A percentile compares a stretch with the other conserved stretches of the same genome.
phyloP scores from a whole-genome alignment of 2,888 invertebrate genomes.

The Fissipunctia ypsillon region DNA sequence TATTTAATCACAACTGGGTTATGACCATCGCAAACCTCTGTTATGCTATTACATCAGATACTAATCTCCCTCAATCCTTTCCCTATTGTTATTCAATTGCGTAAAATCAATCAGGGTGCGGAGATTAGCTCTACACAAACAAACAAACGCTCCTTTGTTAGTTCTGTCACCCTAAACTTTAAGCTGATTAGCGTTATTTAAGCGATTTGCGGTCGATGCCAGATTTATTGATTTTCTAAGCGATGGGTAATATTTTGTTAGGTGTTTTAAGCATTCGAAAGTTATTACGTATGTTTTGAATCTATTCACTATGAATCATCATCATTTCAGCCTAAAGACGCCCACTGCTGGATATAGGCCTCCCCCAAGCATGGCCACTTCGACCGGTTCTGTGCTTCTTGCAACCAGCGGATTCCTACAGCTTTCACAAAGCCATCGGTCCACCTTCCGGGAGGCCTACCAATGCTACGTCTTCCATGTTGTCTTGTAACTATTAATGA shows the following conservation, averaged over 20 bases:
- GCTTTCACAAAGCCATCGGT: no score
- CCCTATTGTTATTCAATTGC: constrained; percentile 44
- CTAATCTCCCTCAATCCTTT: constrained; percentile 16
- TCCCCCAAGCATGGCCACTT: no score
- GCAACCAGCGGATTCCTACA: no score
- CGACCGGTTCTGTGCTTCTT: no score
- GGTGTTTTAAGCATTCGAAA: neutral
- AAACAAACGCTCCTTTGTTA: constrained; percentile 58
- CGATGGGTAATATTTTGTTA: neutral
- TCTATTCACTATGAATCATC: neutral
- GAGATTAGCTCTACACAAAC: constrained; percentile 56
- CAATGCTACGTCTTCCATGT: no score
- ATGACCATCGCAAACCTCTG: neutral
- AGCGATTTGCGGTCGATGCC: constrained; percentile 26
- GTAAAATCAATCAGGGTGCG: constrained; percentile 53
- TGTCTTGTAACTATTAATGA: no score
- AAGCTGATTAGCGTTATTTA: constrained; percentile 48
- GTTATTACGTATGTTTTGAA: neutral
- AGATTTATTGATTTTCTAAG: neutral
- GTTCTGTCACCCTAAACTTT: constrained; percentile 51
- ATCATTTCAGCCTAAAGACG: no score
- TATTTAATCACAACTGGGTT: neutral
- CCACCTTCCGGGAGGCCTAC: no score
- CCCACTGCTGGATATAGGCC: no score
- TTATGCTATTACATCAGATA: neutral